These are phyloP conservation scores for Apoda limacodes DNA, from an alignment of 2,888 invertebrate species.

Conservation along the genomic window DNA sequence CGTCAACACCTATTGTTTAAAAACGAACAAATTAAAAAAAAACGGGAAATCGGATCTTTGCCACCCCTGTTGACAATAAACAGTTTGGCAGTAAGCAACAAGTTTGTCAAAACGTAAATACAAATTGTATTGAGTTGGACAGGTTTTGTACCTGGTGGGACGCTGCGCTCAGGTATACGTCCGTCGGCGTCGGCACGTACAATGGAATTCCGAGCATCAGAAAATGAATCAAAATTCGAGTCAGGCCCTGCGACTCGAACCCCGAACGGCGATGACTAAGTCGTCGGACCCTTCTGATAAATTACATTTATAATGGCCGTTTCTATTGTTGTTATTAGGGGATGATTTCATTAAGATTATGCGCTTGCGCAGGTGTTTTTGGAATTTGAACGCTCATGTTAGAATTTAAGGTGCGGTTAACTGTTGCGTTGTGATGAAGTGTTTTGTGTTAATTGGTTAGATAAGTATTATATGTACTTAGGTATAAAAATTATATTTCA, in stretches of 20 bases:
- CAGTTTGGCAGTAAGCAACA: conserved; percentile 36
- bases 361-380: conserved; percentile 41
- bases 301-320: conserved; percentile 55
- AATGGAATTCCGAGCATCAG: conserved; percentile 64
- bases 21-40: too few species aligned
- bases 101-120: conserved; percentile 59
- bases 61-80: conserved; percentile 53
- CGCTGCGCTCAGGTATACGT: conserved; percentile 49
- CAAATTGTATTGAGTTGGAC: conserved; percentile 23
- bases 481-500: too few species aligned
- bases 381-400: too few species aligned
- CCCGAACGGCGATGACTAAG: conserved; percentile 48
- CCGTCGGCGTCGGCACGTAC: conserved; percentile 36
- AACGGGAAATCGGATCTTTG: conserved; percentile 25
- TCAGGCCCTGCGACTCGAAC: conserved; percentile 27
- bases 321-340: conserved; percentile 50
- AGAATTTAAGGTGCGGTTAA: too few species aligned
- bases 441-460: too few species aligned
- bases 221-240: conserved; percentile 64
- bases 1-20: too few species aligned
- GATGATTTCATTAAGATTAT: conserved; percentile 56
- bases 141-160: conserved; percentile 23
- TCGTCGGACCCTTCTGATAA: conserved; percentile 39
- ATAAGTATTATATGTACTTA: too few species aligned
- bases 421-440: too few species aligned